Evolutionary conservation across 2,797 vertebrate genomes (phyloP).

Genomic region (Myiotriccus ornatus): DNA sequence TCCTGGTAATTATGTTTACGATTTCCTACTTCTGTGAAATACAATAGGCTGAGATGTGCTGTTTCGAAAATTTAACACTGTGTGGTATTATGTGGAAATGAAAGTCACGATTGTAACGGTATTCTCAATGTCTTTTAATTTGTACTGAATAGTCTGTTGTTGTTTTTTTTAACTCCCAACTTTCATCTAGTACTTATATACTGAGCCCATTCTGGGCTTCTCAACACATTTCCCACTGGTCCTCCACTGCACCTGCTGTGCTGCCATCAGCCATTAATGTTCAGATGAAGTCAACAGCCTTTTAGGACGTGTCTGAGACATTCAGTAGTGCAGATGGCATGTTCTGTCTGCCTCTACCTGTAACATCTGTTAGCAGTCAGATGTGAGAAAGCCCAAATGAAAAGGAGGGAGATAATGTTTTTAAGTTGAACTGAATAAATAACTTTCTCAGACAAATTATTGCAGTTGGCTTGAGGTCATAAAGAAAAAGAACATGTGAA

Average conservation of each 20-base stretch:
- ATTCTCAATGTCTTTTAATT: background rate
- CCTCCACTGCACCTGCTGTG: background rate
- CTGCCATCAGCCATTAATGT: constrained; percentile 39
- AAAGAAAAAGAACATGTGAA: background rate
- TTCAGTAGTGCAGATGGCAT: background rate
- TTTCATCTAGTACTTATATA: background rate
- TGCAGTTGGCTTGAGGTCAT: background rate
- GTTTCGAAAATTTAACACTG: background rate
- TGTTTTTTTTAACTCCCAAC: background rate
- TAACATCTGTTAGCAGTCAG: constrained; percentile 51
- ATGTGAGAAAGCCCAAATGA: constrained; percentile 32
- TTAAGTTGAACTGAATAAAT: background rate
- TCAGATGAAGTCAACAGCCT: constrained; percentile 1
- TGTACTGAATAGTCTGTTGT: background rate
- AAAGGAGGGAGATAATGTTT: background rate
- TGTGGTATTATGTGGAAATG: background rate
- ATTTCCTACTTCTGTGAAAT: background rate
- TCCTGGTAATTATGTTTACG: background rate
- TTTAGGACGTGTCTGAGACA: background rate
- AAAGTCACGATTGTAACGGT: background rate
- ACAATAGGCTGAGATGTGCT: background rate
- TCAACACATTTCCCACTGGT: background rate
- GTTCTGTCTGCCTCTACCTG: constrained; percentile 36
- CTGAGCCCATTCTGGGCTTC: background rate
- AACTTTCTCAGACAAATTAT: background rate